Evolutionary conservation across 1,140 invertebrate species (phyloP).

Genomic region (Dinothrombium tinctorium): DNA sequence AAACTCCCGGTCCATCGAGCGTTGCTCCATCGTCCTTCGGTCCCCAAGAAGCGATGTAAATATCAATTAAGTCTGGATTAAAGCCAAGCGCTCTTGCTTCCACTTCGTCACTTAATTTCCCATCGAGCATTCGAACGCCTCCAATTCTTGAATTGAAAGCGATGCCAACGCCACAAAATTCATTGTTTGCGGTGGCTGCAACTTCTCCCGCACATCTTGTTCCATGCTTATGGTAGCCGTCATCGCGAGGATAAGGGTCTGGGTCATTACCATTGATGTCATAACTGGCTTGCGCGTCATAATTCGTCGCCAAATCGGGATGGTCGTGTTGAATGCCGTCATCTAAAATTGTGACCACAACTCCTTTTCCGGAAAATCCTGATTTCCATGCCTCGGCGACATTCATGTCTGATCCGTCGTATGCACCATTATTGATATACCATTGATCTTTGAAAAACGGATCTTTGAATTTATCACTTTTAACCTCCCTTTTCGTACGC

Average conservation of each 20-base stretch:
- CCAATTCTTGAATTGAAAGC: slow-evolving; percentile 87
- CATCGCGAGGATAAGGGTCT: slow-evolving; percentile 67
- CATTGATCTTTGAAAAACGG: slow-evolving; percentile 30
- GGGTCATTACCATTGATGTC: slow-evolving; percentile 84
- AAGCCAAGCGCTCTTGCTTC: slow-evolving; percentile 80
- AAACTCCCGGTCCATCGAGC: slow-evolving; percentile 83
- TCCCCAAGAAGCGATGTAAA: slow-evolving; percentile 95
- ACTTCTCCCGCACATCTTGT: slow-evolving; percentile 93
- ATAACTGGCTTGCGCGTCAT: slow-evolving; percentile 73
- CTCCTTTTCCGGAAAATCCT: slow-evolving; percentile 25
- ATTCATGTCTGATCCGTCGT: slow-evolving; percentile 22
- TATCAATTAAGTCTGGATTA: slow-evolving; percentile 87
- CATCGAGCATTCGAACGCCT: slow-evolving; percentile 91
- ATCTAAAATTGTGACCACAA: slow-evolving; percentile 29
- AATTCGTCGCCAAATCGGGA: slow-evolving; percentile 16
- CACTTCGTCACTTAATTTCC: slow-evolving; percentile 91
- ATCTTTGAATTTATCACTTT: slow-evolving; percentile 11
- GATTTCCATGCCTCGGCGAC: slow-evolving; percentile 24
- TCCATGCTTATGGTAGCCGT: slow-evolving; percentile 40
- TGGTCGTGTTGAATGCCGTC: slow-evolving; percentile 25
- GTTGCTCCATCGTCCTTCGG: slow-evolving; percentile 91
- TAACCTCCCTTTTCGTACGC: slow-evolving; percentile 20
- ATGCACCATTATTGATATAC: slow-evolving; percentile 29
- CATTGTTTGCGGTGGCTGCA: slow-evolving; percentile 88
- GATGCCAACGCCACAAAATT: slow-evolving; percentile 89